Percentiles rank a stretch among this genome's conserved stretches.
phyloP scores from a whole-genome alignment of 2,113 vertebrate species.

The Thymallus thymallus region DNA sequence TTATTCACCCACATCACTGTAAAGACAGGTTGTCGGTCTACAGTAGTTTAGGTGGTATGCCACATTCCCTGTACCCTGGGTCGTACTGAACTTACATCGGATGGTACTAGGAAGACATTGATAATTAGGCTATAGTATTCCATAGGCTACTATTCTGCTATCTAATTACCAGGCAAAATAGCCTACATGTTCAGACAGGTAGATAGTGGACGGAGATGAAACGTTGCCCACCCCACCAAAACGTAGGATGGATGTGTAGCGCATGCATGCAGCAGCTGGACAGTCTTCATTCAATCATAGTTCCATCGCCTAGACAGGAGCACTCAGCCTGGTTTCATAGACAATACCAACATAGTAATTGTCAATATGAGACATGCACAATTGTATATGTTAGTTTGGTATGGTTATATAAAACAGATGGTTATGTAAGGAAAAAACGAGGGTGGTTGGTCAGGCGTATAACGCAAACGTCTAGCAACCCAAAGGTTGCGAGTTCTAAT shows the following conservation, averaged over 20 bases:
- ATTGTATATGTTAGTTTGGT: too few species aligned
- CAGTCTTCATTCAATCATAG: conserved; percentile 80
- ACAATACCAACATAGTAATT: too few species aligned
- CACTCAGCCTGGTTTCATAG: conserved; percentile 1
- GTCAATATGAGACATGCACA: too few species aligned
- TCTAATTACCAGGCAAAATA: not conserved
- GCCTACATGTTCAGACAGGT: not conserved
- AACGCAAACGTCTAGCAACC: too few species aligned
- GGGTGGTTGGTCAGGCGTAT: too few species aligned
- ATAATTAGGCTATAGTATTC: not conserved
- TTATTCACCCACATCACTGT: not conserved
- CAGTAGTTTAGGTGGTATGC: too few species aligned
- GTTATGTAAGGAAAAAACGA: too few species aligned
- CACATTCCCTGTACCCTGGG: not conserved
- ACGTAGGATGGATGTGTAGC: conserved; percentile 61
- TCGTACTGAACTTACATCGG: not conserved
- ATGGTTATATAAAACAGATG: too few species aligned
- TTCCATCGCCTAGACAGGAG: conserved; percentile 58
- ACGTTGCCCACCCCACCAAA: conserved; percentile 71
- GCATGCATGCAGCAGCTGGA: conserved; percentile 77
- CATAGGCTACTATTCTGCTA: not conserved
- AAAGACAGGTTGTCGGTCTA: not conserved
- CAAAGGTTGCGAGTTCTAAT: too few species aligned
- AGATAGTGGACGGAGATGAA: conserved; percentile 29
- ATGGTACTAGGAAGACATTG: not conserved